A percentile compares a stretch with the other conserved stretches of the same genome.
Conservation (phyloP, 2,797 vertebrate species). For the Xenentodon cancila region DNA sequence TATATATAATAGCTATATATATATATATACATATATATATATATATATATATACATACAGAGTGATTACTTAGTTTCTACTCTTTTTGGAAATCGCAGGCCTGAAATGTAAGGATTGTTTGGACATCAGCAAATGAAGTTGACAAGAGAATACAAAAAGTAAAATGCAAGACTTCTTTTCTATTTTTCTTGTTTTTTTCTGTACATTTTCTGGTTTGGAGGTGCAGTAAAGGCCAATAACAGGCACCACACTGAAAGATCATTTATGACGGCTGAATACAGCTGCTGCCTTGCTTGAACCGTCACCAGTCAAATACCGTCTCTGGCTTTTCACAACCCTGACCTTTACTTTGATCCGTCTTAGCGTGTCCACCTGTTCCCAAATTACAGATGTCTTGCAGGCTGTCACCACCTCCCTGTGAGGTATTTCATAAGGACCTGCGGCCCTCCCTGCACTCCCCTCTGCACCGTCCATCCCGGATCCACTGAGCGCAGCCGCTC, state of each 20-base stretch:
- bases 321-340: conserved; percentile 61
- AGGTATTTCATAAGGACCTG: conserved; percentile 43
- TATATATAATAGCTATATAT: too few species aligned
- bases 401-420: conserved; percentile 51
- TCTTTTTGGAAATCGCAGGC: too few species aligned
- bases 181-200: too few species aligned
- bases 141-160: too few species aligned
- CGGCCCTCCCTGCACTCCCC: conserved; percentile 35
- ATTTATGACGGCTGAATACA: conserved; percentile 34
- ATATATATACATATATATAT: too few species aligned
- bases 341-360: conserved; percentile 69
- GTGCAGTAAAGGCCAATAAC: background rate
- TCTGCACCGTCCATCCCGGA: conserved; percentile 27
- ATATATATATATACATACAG: too few species aligned
- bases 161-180: too few species aligned
- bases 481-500: background rate
- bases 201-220: too few species aligned
- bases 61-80: too few species aligned
- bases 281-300: conserved; percentile 31
- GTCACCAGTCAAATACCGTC: conserved; percentile 60
- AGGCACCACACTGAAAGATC: conserved; percentile 4
- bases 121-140: too few species aligned
- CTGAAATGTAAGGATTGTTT: too few species aligned
- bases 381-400: conserved; percentile 67
- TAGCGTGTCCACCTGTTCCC: conserved; percentile 73